Evolutionary conservation across 2,888 invertebrate genomes (phyloP), one percentile per base, ranked within the genome.

Genomic region (Hirtodrosophila histrioides): DNA sequence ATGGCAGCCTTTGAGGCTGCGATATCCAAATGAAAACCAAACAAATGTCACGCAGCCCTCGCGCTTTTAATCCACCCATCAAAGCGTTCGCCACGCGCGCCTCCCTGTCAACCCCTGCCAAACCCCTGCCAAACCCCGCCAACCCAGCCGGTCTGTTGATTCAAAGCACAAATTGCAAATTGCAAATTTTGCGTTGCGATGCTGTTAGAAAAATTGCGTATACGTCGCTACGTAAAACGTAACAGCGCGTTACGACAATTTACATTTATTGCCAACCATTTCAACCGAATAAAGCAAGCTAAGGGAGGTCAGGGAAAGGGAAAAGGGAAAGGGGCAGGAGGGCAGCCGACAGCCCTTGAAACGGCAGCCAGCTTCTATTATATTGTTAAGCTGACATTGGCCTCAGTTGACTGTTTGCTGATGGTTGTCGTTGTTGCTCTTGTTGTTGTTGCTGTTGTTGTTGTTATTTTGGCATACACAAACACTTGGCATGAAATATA

Each of bases 21-120:
- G 48, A 41, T 49, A 45, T 23, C 54, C 69, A 82, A 82, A 82
- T 82, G 86, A 87, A 82, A 82, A 85, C 86, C 86, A 82, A 87
- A 82, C 82, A 82, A 87, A 87, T 82, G 83, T 75, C 86, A 72
- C 69, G 48, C 77, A 72, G 60, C 56, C 56, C 55, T 33, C 45
- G n/a, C 73, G 60, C 50, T 40, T 58, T 37, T 39, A 17, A 12
- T 4, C 12, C 1, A 5, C 31, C 23, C 3, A 37, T 27, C 40
- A 10, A 31, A 3, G n/a, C 56, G 3, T 12, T 24, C 10, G 5
- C 3, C 43, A 9, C 23, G 17, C 17, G 17, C 17, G 17, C 17
- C 17, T 17, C 17, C 17, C 17, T 17, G 17, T 17, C 17, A 17
- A 1, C 17, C 17, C 17, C 17, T 17, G 17, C 17, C 31, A 9